These are phyloP conservation scores for Pachycephus smyrnensis DNA, from an alignment of 2,888 invertebrate species.

Conservation along the genomic window DNA sequence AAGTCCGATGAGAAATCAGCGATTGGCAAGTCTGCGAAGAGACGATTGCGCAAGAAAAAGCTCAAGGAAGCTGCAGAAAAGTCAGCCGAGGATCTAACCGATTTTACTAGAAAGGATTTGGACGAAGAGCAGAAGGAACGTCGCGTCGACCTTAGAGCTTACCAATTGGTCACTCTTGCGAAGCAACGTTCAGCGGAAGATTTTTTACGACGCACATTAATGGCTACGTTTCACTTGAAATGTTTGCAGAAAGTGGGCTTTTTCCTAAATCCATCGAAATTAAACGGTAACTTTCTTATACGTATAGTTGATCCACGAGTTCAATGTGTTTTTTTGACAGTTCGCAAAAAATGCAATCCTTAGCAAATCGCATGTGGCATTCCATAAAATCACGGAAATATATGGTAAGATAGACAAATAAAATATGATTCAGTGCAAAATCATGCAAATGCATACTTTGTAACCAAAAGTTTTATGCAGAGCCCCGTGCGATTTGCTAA, in stretches of 20 bases:
- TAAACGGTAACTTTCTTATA: constrained; percentile 24
- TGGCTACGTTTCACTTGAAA: constrained; percentile 81
- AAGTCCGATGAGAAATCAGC: constrained; percentile 16
- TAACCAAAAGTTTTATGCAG: too few species aligned
- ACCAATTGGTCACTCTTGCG: constrained; percentile 77
- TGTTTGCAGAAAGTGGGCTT: constrained; percentile 78
- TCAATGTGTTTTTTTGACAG: too few species aligned
- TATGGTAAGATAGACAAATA: too few species aligned
- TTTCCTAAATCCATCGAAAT: constrained; percentile 55
- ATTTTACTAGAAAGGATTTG: constrained; percentile 34
- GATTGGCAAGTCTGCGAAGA: constrained; percentile 45
- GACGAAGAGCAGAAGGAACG: constrained; percentile 65
- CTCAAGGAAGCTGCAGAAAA: constrained; percentile 35
- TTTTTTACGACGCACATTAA: constrained; percentile 80
- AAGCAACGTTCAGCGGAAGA: constrained; percentile 74
- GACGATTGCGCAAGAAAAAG: constrained; percentile 50
- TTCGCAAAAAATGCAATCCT: too few species aligned
- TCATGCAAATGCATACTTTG: too few species aligned
- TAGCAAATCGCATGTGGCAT: too few species aligned
- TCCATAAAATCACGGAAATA: too few species aligned
- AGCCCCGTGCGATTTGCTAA: too few species aligned
- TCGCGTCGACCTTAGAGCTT: constrained; percentile 68
- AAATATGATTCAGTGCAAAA: too few species aligned
- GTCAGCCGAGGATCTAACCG: background rate
- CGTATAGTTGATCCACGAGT: too few species aligned